These are phyloP conservation scores for Rhea pennata DNA, from an alignment of 2,113 vertebrate species.

Conservation along the genomic window DNA sequence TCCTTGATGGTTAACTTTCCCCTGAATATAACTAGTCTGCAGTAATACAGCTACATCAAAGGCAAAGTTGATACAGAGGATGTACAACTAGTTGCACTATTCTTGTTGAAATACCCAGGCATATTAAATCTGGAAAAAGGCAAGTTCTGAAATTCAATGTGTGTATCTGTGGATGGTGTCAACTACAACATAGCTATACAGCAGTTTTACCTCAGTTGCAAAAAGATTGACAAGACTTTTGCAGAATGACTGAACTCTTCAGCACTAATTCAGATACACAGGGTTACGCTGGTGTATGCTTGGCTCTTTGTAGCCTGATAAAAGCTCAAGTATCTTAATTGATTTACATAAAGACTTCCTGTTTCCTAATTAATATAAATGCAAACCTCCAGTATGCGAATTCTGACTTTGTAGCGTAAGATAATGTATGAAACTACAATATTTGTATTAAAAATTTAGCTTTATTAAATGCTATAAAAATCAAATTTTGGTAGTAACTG, in stretches of 20 bases:
- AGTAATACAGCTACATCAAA: not conserved
- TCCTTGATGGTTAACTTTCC: too few relatives aligned
- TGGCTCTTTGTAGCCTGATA: not conserved
- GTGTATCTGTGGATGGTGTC: not conserved
- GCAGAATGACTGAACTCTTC: not conserved
- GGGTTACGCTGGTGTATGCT: rapidly evolving
- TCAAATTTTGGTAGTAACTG: not conserved
- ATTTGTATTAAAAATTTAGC: not conserved
- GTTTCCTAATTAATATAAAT: not conserved
- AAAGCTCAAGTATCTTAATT: not conserved
- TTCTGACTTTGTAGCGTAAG: not conserved
- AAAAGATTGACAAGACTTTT: not conserved
- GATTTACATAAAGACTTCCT: not conserved
- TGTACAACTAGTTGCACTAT: rapidly evolving
- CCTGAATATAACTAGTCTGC: not conserved
- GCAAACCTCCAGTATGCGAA: not conserved
- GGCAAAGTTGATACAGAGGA: rapidly evolving
- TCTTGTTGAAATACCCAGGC: not conserved
- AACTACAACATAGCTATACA: rapidly evolving
- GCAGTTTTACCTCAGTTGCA: rapidly evolving
- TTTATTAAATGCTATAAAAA: not conserved
- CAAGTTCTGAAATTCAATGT: not conserved
- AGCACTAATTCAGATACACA: not conserved
- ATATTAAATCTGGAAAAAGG: too few relatives aligned
- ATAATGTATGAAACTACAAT: not conserved